Base-by-base conservation (phyloP, 2,888 invertebrate genomes). In the Congeria kusceri region DNA sequence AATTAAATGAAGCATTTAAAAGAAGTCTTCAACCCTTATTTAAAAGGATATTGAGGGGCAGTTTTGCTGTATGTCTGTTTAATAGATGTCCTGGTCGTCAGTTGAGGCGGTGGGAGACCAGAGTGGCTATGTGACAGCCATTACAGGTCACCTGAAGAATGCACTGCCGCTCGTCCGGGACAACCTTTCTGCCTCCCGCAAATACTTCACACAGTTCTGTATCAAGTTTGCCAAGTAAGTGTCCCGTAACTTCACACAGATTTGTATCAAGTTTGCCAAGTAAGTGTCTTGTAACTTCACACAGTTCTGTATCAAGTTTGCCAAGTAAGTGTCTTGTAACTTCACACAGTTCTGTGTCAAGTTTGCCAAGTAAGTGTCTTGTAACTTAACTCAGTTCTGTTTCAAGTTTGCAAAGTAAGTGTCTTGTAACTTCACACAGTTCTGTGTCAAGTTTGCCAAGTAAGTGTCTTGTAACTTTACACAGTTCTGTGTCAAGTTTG, bases 151-250 rank as follows among this genome's bases (percentile, higher is more conserved):
- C 90, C 95, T 99, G 23, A 96, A 97, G 89, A 96, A 96, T 88
- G 96, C 96, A 0, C 96, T 99, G 23, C 99, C 99, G 0, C 95
- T 96, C n/a, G 95, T 99, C 2, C 94, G 99, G 66, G 98, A 98
- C 92, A 96, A 97, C 90, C 94, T 99, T 2, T 95, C 97, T 0
- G 96, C 97, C 0, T 98, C 98, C 0, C 95, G 98, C 64, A 99
- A 99, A 94, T 99, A 99, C 93, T 99, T 99, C 94, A 99, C 98
- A 0, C 98, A 99, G 92, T 97, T 99, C 92, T 99, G 99, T 92
- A 96, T 98, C 27, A 96, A 98, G 91, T 99, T 99, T 94, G 98
- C 97, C 1, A 98, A 95, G 95, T 96, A 93, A 91, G 93, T 32
- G 11, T 4, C 32, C 11, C 11, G 32, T 32, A 7, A 99, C 93